Base-by-base conservation (phyloP, 2,888 invertebrate genomes). In the Alsophila aescularia region DNA sequence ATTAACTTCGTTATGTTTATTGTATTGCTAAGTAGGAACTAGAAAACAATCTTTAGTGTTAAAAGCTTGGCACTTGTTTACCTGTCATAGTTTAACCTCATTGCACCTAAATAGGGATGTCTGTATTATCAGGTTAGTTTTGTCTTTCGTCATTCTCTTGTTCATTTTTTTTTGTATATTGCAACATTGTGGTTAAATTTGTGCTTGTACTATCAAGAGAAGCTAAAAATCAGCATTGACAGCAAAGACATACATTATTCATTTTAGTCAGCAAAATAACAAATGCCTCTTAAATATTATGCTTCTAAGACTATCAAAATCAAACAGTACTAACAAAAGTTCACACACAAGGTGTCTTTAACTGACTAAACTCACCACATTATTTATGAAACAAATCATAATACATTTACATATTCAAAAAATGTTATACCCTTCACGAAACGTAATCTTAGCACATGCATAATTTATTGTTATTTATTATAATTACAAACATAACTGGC, bases 401-500 rank as follows among this genome's bases (percentile, higher is more conserved):
- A 42, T 16, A 13, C 27, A 8, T 29, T 27, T 29, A 39, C 32
- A 24, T 16, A 7, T 34, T n/a, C 29, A 40, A 34, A 51, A 56
- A 50, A 52, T 44, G 48, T n/a, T 24, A 29, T 27, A 42, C 13
- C 14, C 49, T 27, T 32, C 32, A 35, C 24, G 27, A 31, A 37
- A 44, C 32, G 29, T 40, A 51, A 54, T 48, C 18, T 45, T 27
- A 31, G 35, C 32, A 39, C 29, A 36, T 49, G 34, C 21, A 36
- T 55, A 52, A 44, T 55, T 43, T 8, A 53, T 45, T 50, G 29
- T 52, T 44, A 55, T 49, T 58, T 58, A 57, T 48, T 21, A 50
- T 53, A 52, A 58, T 52, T 29, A 43, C 41, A 49, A 49, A 54
- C 24, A 55, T 49, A 24, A 34, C 16, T 32, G 10, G 8, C 16